These are phyloP conservation scores for Vipera ursinii DNA, from an alignment of 2,797 vertebrate species.

Conservation along the genomic window DNA sequence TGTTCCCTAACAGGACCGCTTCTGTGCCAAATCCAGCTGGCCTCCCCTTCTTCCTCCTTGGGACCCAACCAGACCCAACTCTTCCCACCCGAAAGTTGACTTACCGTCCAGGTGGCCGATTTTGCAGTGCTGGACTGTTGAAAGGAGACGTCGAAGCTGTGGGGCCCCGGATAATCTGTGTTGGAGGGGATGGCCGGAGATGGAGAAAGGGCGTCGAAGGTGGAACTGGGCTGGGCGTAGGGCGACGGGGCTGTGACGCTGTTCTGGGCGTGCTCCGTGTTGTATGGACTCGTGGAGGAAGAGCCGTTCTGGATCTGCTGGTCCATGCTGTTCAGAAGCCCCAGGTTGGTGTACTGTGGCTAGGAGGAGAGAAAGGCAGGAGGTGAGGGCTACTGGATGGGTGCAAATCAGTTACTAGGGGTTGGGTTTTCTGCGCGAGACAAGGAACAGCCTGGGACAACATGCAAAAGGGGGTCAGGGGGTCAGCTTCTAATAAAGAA, in stretches of 20 bases:
- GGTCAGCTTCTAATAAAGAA: neutral
- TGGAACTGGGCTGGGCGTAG: slow-evolving; percentile 97
- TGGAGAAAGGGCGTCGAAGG: slow-evolving; percentile 93
- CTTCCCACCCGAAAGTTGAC: slow-evolving; percentile 7
- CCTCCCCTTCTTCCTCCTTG: neutral
- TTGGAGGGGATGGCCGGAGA: slow-evolving; percentile 98
- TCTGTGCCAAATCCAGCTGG: neutral
- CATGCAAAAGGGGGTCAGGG: neutral
- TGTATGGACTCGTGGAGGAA: slow-evolving; percentile 96
- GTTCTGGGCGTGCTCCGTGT: slow-evolving; percentile 93
- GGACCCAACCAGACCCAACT: neutral
- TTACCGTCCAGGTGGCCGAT: slow-evolving; percentile 99
- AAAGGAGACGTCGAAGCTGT: slow-evolving; percentile 98
- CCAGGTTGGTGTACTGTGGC: slow-evolving; percentile 98
- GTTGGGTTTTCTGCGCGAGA: rapidly evolving
- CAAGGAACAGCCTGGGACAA: neutral
- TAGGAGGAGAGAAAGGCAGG: slow-evolving; percentile 58
- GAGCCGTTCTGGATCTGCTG: slow-evolving; percentile 97
- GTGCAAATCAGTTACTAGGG: neutral
- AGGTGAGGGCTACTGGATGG: neutral
- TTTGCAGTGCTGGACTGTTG: slow-evolving; percentile 99
- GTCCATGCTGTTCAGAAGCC: slow-evolving; percentile 98
- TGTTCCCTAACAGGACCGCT: rapidly evolving
- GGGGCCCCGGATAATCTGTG: slow-evolving; percentile 97
- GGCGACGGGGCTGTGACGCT: slow-evolving; percentile 93